phyloP scores from a whole-genome alignment of 2,888 invertebrate genomes.

The Mesochorus sp. region DNA sequence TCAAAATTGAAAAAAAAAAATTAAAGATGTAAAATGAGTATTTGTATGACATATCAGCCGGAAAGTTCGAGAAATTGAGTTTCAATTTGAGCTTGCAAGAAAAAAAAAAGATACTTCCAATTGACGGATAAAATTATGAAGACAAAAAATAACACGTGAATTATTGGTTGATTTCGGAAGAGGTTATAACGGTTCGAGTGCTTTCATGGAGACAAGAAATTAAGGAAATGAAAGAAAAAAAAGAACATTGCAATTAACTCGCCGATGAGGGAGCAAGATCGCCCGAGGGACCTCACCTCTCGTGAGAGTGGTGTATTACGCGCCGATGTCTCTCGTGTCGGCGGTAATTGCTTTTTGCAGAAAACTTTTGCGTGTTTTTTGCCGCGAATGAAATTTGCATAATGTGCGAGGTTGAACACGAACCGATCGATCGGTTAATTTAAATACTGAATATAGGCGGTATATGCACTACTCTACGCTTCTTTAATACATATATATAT shows the following conservation, averaged over 20 bases:
- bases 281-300: slow-evolving; percentile 55
- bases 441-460: slow-evolving; percentile 78
- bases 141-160: slow-evolving; percentile 39
- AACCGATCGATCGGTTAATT: slow-evolving; percentile 81
- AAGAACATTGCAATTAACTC: slow-evolving; percentile 78
- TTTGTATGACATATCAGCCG: neutral
- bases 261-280: slow-evolving; percentile 57
- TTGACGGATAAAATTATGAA: slow-evolving; percentile 18
- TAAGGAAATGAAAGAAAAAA: slow-evolving; percentile 24
- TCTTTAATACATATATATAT: slow-evolving; percentile 14
- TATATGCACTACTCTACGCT: slow-evolving; percentile 37
- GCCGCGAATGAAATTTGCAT: slow-evolving; percentile 76
- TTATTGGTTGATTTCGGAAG: slow-evolving; percentile 53
- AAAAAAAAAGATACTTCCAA: slow-evolving; percentile 4
- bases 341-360: slow-evolving; percentile 80
- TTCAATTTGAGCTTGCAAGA: slow-evolving; percentile 7
- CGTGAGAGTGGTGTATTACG: slow-evolving; percentile 60
- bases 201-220: slow-evolving; percentile 3
- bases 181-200: slow-evolving; percentile 45
- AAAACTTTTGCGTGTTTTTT: slow-evolving; percentile 80
- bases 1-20: slow-evolving; percentile 27
- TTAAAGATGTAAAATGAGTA: slow-evolving; percentile 12
- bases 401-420: slow-evolving; percentile 79
- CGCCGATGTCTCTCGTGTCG: slow-evolving; percentile 76
- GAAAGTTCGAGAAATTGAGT: slow-evolving; percentile 29